phyloP scores from a whole-genome alignment of 2,888 invertebrate genomes.

The Entomobrya multifasciata region DNA sequence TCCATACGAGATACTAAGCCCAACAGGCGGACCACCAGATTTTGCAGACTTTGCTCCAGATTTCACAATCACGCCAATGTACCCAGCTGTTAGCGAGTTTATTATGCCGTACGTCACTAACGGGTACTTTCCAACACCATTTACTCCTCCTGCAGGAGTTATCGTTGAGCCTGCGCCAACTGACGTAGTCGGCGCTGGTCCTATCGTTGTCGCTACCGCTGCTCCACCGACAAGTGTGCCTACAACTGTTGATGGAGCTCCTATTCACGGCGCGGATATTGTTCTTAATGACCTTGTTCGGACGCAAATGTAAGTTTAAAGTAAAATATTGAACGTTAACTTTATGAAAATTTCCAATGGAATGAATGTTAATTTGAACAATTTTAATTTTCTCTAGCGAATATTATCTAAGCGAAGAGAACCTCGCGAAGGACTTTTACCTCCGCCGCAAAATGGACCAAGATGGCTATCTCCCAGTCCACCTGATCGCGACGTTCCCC shows the following conservation, averaged over 20 bases:
- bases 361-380: neutral
- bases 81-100: constrained; percentile 47
- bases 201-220: neutral
- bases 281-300: neutral
- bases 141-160: constrained; percentile 36
- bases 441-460: constrained; percentile 86
- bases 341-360: no score
- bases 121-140: constrained; percentile 42
- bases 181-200: neutral
- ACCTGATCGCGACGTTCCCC: constrained; percentile 97
- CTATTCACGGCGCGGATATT: neutral
- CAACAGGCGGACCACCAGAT: constrained; percentile 29
- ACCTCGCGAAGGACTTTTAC: constrained; percentile 97
- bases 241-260: no score
- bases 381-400: constrained; percentile 88
- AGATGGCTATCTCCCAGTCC: constrained; percentile 94
- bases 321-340: no score
- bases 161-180: constrained; percentile 82
- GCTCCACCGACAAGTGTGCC: no score
- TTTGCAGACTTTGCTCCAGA: constrained; percentile 77
- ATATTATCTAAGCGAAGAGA: constrained; percentile 99
- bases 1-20: neutral
- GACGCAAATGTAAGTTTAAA: constrained; percentile 17
- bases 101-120: constrained; percentile 23
- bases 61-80: constrained; percentile 73